Base-by-base conservation (phyloP, 2,113 vertebrate species). In the Mormyrus lacerda region DNA sequence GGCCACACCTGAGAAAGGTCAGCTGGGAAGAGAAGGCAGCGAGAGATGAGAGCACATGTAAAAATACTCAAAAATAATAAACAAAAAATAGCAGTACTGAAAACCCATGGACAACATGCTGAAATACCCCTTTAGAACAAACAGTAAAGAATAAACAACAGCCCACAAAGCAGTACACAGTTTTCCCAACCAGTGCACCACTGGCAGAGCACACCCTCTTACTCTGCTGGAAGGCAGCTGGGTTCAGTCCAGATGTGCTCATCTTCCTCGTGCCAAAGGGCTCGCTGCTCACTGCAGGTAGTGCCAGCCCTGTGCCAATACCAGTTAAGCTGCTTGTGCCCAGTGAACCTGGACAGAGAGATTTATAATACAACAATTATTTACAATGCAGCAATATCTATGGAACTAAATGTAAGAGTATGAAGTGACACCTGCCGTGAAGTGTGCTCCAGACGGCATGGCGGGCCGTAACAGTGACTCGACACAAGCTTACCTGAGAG, bases 1-100 rank as follows among this genome's bases (percentile, higher is more conserved):
- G 98, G 98, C 98, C 98, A 99, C 91, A 99, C 98, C 97, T 99
- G 98, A 97, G 98, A 99, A 94, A 99, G 97, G 94, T 99, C 98
- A 93, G 98, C 98, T 99, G 92, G 85, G 42, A 91, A 35, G 92
- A 84, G 42, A 92, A 31, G 86, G 50, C n/a, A n/a, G n/a, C 15
- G 45, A 50, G 51, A 21, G 0, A 91, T 3, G 51, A 89, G 35
- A 89, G 48, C 48, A 79, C 85, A 88, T 44, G 61, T 82, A 35
- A 82, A 42, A 79, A 17, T 79, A 42, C 27, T 79, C 17, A 15
- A 79, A 42, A 42, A 35, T 27, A 76, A 19, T 0, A 11, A 13
- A 17, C 10, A 76, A 42, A 73, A 79, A 42, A 79, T 17, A 42
- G 17, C 11, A 42, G 2, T 42, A 79, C 73, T 39, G 13, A 79